Conservation (phyloP, 2,888 invertebrate genomes). For the Oithona nana region DNA sequence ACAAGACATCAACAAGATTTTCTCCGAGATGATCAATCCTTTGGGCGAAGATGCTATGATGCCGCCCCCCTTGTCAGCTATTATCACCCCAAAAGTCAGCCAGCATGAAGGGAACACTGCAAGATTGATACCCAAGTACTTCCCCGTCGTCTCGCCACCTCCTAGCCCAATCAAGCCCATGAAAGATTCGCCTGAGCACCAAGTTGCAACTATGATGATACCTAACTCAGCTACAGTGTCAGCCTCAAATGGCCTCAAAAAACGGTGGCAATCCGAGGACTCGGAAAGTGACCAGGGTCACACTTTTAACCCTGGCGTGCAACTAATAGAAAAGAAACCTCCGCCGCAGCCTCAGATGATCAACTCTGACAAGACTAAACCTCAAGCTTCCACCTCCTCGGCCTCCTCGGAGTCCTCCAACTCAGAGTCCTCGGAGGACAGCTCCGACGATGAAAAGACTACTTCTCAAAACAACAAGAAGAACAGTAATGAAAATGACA, state of each 20-base stretch:
- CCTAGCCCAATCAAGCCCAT: background rate
- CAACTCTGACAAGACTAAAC: too few species aligned
- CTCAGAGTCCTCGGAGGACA: background rate
- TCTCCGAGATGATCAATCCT: background rate
- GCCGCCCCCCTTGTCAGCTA: slow-evolving; percentile 5
- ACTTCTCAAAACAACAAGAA: too few species aligned
- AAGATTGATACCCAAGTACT: slow-evolving; percentile 2
- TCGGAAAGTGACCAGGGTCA: slow-evolving; percentile 3
- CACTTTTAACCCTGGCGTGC: background rate
- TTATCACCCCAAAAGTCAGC: slow-evolving; percentile 4
- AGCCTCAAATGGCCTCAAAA: background rate
- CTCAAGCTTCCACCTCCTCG: background rate
- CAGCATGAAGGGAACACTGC: slow-evolving; percentile 11
- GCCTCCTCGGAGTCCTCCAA: background rate
- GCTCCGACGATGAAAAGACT: background rate
- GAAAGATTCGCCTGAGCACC: background rate
- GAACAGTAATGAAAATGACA: background rate
- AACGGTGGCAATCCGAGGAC: slow-evolving; percentile 5
- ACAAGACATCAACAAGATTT: background rate
- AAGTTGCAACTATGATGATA: background rate
- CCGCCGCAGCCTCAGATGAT: too few species aligned
- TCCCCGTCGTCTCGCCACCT: background rate
- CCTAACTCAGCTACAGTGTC: background rate
- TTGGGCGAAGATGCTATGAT: background rate
- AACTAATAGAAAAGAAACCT: background rate